These are phyloP conservation scores for Microctonus hyperodae DNA, from an alignment of 2,888 invertebrate species.

Conservation along the genomic window DNA sequence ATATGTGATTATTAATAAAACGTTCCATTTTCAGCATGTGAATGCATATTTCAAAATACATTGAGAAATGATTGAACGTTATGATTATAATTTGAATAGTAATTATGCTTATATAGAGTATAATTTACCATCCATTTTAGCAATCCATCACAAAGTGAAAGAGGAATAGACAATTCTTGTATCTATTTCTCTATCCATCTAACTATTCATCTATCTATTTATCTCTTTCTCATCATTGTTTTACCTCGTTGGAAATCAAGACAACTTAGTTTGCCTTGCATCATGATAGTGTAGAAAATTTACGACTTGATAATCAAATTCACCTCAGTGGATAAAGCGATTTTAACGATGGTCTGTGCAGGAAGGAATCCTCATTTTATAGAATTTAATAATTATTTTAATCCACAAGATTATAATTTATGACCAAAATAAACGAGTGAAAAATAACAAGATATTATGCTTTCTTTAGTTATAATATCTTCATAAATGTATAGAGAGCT, in stretches of 20 bases:
- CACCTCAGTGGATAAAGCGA: constrained; percentile 36
- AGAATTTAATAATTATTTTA: not conserved
- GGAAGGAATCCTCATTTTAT: not conserved
- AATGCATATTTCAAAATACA: not conserved
- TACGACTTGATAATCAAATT: constrained; percentile 38
- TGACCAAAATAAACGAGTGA: no score
- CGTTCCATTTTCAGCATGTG: not conserved
- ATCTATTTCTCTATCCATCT: not conserved
- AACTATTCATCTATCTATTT: constrained; percentile 26
- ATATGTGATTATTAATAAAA: not conserved
- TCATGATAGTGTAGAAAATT: constrained; percentile 32
- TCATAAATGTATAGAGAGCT: no score
- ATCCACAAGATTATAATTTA: no score
- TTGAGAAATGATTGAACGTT: constrained; percentile 34
- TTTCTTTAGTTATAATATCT: no score
- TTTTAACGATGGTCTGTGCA: constrained; percentile 32
- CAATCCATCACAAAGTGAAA: not conserved
- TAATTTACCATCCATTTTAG: not conserved
- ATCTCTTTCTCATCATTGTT: not conserved
- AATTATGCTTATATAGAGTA: not conserved
- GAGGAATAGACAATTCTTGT: not conserved
- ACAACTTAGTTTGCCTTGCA: constrained; percentile 18
- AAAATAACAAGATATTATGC: no score
- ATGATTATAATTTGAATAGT: constrained; percentile 41
- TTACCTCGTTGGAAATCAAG: constrained; percentile 15